Evolutionary conservation across 92 coral and sea anemone species (phyloP).

Genomic region (Zoanthus gigantus): DNA sequence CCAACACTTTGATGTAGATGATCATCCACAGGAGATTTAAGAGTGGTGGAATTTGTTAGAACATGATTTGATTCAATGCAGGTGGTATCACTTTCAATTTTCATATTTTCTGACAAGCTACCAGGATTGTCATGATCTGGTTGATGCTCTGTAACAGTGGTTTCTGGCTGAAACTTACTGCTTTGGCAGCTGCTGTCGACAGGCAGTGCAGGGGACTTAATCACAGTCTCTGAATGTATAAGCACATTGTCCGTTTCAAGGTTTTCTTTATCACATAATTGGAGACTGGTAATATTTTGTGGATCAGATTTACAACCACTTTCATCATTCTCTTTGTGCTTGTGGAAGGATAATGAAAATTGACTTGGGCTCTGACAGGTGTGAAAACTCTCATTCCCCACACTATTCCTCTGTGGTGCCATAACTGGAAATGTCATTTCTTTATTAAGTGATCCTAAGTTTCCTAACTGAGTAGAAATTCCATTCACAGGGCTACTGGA

Average conservation of each 20-base stretch:
- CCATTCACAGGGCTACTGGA: slow-evolving; percentile 2
- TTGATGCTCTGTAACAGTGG: neutral
- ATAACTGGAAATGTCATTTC: slow-evolving; percentile 29
- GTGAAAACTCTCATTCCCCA: slow-evolving; percentile 69
- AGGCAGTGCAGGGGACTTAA: neutral
- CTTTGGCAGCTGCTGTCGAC: neutral
- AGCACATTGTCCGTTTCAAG: neutral
- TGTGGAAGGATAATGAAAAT: slow-evolving; percentile 35
- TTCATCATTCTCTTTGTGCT: neutral
- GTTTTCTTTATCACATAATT: neutral
- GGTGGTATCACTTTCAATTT: neutral
- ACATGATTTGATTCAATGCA: neutral
- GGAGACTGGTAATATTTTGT: neutral
- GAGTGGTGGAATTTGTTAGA: slow-evolving; percentile 20
- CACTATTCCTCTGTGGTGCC: slow-evolving; percentile 43
- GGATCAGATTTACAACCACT: neutral
- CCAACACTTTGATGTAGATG: slow-evolving; percentile 44
- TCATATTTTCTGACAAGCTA: neutral
- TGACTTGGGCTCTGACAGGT: slow-evolving; percentile 72
- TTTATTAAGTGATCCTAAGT: neutral
- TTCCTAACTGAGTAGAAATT: slow-evolving; percentile 5
- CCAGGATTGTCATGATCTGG: neutral
- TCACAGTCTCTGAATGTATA: neutral
- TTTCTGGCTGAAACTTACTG: neutral
- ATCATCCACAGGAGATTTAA: slow-evolving; percentile 60